A percentile compares a stretch with the other conserved stretches of the same genome.
Conservation (phyloP, 2,797 vertebrate species). For the Parambassis ranga region DNA sequence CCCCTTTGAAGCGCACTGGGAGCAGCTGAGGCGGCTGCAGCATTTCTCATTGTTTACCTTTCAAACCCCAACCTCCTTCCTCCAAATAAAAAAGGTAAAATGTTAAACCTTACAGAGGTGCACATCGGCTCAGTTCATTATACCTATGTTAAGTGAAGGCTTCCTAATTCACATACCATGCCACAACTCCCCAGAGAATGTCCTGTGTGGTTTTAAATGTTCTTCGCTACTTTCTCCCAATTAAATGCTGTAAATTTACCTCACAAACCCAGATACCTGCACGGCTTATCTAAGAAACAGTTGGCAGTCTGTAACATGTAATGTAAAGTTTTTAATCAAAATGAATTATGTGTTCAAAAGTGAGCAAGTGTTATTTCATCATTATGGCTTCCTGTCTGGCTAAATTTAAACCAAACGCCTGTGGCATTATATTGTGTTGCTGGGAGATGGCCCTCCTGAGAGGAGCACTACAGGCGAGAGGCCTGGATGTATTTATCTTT, state of each 20-base stretch:
- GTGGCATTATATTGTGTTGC: constrained; percentile 59
- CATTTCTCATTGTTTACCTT: constrained; percentile 78
- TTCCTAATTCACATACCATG: constrained; percentile 66
- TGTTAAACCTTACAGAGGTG: constrained; percentile 58
- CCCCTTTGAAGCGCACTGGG: constrained; percentile 69
- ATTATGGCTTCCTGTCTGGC: constrained; percentile 69
- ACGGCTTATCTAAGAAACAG: constrained; percentile 57
- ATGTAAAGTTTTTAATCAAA: constrained; percentile 57
- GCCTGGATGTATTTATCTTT: constrained; percentile 77
- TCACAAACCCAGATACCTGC: constrained; percentile 36
- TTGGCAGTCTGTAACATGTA: constrained; percentile 16
- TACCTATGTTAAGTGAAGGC: constrained; percentile 72
- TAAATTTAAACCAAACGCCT: constrained; percentile 73
- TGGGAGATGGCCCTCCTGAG: constrained; percentile 60
- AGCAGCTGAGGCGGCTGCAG: constrained; percentile 68
- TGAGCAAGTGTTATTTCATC: constrained; percentile 59
- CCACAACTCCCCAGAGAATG: constrained; percentile 35
- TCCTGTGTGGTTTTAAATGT: constrained; percentile 48
- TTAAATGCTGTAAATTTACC: constrained; percentile 43
- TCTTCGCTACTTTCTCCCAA: constrained; percentile 40
- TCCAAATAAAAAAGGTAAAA: constrained; percentile 70
- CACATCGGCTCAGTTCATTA: constrained; percentile 79
- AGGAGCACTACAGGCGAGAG: constrained; percentile 44
- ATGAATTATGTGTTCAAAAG: constrained; percentile 56
- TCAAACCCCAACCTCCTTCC: constrained; percentile 67